phyloP scores from a whole-genome alignment of 2,888 invertebrate genomes.

The Neoitamus cyanurus region DNA sequence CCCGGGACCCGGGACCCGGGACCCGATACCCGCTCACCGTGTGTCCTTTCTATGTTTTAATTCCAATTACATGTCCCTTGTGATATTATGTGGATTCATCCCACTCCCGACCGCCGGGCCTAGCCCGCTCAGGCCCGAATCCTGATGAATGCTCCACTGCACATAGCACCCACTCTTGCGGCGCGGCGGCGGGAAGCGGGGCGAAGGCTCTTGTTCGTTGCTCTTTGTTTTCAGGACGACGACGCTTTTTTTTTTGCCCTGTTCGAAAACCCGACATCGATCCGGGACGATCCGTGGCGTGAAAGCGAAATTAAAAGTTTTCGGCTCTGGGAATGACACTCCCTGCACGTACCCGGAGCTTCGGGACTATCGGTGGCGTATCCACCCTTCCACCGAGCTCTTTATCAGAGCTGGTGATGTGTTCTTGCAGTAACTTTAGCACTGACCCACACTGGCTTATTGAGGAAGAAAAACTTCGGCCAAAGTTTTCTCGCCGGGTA shows the following conservation, averaged over 20 bases:
- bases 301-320: conserved; percentile 45
- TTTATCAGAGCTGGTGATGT: conserved; percentile 38
- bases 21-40: neutral
- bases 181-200: neutral
- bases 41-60: conserved; percentile 47
- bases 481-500: conserved; percentile 7
- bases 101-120: neutral
- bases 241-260: neutral
- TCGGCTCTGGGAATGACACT: conserved; percentile 8
- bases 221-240: conserved; percentile 10
- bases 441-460: conserved; percentile 40
- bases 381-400: conserved; percentile 17
- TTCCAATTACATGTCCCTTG: conserved; percentile 49
- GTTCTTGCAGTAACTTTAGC: conserved; percentile 34
- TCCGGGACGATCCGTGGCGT: conserved; percentile 40
- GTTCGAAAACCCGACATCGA: conserved; percentile 18
- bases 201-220: neutral
- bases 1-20: neutral
- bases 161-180: conserved; percentile 21
- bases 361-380: neutral
- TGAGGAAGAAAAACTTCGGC: conserved; percentile 27
- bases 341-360: neutral
- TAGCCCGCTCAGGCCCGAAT: neutral
- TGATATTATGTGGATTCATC: conserved; percentile 42
- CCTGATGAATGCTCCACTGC: conserved; percentile 12